Base-by-base conservation (phyloP, 2,888 invertebrate species). In the Cheilosia pagana region DNA sequence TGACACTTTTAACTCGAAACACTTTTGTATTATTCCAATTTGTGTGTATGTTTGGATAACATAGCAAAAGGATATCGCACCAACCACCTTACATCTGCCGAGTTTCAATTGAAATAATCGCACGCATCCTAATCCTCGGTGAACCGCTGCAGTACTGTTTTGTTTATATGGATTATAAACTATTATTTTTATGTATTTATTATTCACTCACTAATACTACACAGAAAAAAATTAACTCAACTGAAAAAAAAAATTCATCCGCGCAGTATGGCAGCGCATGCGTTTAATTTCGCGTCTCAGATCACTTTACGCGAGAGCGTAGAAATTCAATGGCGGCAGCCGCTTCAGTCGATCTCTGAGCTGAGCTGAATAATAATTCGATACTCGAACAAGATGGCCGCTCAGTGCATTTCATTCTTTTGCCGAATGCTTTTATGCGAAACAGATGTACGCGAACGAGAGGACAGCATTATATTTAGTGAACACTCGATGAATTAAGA, bases 231-330 rank as follows among this genome's bases (percentile, higher is more conserved):
- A 83, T 57, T 35, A 87, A 87, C 86, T 87, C 77, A 88, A 87
- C 86, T 87, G 87, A 88, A 87, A 86, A 88, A 87, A 86, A 86
- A 52, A 87, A 85, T 87, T 87, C 76, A 86, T 87, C 87, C 87
- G 87, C 87, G 87, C 87, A 88, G 65, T 86, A 78, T 63, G 77
- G 81, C 71, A 87, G 88, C 88, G 88, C 88, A 89, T 89, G 89
- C 89, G 89, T 88, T 87, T 88, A 87, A 88, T 88, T 88, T 88
- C 90, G 89, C 90, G 90, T 89, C 90, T 90, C 89, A 89, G 89
- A 89, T 88, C 89, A 89, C 89, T 90, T 88, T 90, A 74, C 83
- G 50, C 67, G 81, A 62, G 75, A 71, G 86, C 74, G 72, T 31
- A 86, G 63, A 53, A 76, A 86, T 86, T 77, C 41, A 63, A 86